Base-by-base conservation (phyloP, 1,140 invertebrate genomes). In the Brachionus sp. region DNA sequence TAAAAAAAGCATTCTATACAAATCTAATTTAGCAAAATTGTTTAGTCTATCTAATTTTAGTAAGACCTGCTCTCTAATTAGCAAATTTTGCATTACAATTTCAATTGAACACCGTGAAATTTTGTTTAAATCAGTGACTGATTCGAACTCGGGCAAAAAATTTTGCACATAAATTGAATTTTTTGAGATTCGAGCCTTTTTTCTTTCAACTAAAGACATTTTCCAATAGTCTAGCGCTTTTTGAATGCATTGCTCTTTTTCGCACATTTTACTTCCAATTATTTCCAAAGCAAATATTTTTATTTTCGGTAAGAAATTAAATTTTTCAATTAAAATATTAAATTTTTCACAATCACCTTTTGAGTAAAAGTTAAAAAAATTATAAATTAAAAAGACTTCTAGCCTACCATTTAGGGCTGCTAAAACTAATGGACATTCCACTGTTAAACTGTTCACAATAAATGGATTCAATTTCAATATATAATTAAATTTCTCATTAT, bases 281-380 rank as follows among this genome's bases (percentile, higher is more conserved):
- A 75, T 75, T 46, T 75, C 70, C 19, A 75, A 33, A 46, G 25
- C 70, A 29, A 75, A 46, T 5, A 75, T 75, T 35, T 35, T 75
- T 16, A 75, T 12, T 9, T 16, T 10, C 1, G 39, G 19, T 23
- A 46, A 9, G n/a, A 75, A 46, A 5, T 23, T 23, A 25, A 19
- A 46, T 46, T 25, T 19, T 75, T 25, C 10, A 75, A 46, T 46
- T 44, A 75, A 46, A 19, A 75, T 75, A 46, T 75, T 50, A 29
- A 75, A 75, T 46, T 75, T 75, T 35, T 75, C 70, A 29, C 19
- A 46, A 29, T 75, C 70, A 33, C 39, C 66, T 70, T 37, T 19
- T 29, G 29, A 29, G 3, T 29, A 29, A 29, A 29, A 29, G n/a
- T n/a, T n/a, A n/a, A 68, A 13, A n/a, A 68, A 35, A 70, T 42